phyloP scores from a whole-genome alignment of 2,113 vertebrate species.

The Erinaceus europaeus region DNA sequence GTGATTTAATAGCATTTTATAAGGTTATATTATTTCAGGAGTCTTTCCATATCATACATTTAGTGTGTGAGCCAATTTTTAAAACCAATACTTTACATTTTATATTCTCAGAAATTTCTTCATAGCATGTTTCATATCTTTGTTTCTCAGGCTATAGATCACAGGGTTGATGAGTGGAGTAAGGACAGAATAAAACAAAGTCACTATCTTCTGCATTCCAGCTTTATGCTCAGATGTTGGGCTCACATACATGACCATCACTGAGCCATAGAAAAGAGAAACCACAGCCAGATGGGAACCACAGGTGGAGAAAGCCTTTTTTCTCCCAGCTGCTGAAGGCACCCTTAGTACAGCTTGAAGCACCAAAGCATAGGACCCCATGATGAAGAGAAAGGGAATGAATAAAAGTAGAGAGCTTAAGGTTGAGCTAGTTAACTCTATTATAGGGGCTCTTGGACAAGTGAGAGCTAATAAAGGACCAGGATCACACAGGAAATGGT shows the following conservation, averaged over 20 bases:
- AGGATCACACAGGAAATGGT: constrained; percentile 72
- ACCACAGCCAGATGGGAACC: constrained; percentile 73
- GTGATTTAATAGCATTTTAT: too few relatives aligned
- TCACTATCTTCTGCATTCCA: constrained; percentile 56
- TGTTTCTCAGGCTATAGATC: constrained; percentile 71
- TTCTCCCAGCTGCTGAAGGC: constrained; percentile 55
- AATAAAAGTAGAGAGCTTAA: constrained; percentile 59
- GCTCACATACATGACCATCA: constrained; percentile 72
- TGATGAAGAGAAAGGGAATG: constrained; percentile 67
- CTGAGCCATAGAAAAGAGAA: constrained; percentile 75
- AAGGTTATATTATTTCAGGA: too few relatives aligned
- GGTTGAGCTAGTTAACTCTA: constrained; percentile 45
- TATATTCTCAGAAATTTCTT: constrained; percentile 41
- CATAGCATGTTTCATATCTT: constrained; percentile 66
- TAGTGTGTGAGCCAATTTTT: too few relatives aligned
- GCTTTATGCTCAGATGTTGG: constrained; percentile 49
- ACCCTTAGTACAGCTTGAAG: constrained; percentile 54
- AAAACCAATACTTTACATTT: not conserved
- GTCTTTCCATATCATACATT: too few relatives aligned
- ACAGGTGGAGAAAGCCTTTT: constrained; percentile 75
- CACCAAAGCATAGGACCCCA: constrained; percentile 62
- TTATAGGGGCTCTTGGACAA: constrained; percentile 13
- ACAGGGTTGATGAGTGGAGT: constrained; percentile 71
- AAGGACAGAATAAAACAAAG: constrained; percentile 66
- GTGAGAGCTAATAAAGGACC: constrained; percentile 60